phyloP scores from a whole-genome alignment of 1,140 invertebrate species.

The Eubasilissa regina region DNA sequence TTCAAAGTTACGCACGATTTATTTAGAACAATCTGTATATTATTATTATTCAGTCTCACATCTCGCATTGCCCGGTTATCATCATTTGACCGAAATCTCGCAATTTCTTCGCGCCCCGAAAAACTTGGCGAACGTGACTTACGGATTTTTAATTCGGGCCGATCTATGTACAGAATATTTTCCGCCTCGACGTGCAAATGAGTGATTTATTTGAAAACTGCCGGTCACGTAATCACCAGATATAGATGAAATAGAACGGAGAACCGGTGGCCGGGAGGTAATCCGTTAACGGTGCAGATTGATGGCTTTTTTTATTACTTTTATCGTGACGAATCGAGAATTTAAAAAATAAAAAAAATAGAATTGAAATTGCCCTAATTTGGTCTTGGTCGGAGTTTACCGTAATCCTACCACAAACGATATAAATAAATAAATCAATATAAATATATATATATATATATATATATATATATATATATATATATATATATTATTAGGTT shows the following conservation, averaged over 20 bases:
- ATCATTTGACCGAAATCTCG: no score
- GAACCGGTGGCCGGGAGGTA: background rate
- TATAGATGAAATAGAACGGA: constrained; percentile 15
- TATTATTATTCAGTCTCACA: no score
- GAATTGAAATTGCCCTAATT: constrained; percentile 17
- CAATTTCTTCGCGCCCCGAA: no score
- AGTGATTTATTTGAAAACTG: constrained; percentile 22
- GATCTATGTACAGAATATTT: background rate
- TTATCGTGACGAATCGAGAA: constrained; percentile 19
- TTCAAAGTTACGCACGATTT: no score
- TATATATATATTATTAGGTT: no score
- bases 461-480: no score
- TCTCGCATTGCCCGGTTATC: no score
- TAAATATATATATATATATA: no score
- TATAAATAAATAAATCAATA: background rate
- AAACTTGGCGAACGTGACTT: background rate
- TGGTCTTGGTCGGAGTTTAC: background rate
- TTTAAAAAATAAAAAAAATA: constrained; percentile 11
- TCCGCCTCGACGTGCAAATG: constrained; percentile 11
- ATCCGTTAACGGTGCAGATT: background rate
- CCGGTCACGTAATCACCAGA: constrained; percentile 30
- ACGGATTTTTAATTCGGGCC: background rate
- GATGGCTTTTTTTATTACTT: constrained; percentile 34
- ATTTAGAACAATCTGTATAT: no score
- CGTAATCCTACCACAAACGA: background rate